Evolutionary conservation across 2,797 vertebrate genomes (phyloP), one percentile per base, ranked within the genome.

Genomic region (Octomys mimax): DNA sequence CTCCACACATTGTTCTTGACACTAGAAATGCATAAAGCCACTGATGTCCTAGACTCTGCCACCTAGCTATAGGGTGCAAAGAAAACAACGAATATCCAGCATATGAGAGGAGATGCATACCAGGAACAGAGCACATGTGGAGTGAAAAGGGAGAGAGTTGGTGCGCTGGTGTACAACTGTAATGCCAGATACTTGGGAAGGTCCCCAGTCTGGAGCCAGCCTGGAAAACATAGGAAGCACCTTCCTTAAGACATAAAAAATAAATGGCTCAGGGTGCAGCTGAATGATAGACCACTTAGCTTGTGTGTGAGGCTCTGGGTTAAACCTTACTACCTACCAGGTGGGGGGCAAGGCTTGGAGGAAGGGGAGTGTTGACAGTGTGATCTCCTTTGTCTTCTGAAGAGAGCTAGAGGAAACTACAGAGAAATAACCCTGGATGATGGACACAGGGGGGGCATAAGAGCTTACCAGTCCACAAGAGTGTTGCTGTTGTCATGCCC

Each of bases 31-130:
- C 7, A n/a, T 1, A 1, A 80, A 31, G 16, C 4, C 21, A 57
- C 24, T 84, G 13, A 6, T 57, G 5, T 77, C 26, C 26, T 31
- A 21, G 33, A 86, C 28, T 5, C 31, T 54, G 49, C n/a, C 68
- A 4, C 9, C 24, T 87, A 33, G 12, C 0, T 1, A 0, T 2
- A 28, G 6, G 9, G 10, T 4, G 4, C 7, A 26, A 57, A 61
- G 64, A 33, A 21, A 70, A 26, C 49, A 52, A 84, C 10, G 42
- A 42, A 87, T 19, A 46, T 46, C 36, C 64, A 57, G 64, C 39
- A 92, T 21, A 2, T 59, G 2, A 54, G 19, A 14, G 36, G 22
- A 6, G 12, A 16, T 31, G 62, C 49, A 24, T 75, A 19, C 5
- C 46, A 46, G 64, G 36, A 77, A 92, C 84, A 92, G 18, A 87